Conservation (phyloP, 2,888 invertebrate genomes). For the Lithophane semibrunnea region DNA sequence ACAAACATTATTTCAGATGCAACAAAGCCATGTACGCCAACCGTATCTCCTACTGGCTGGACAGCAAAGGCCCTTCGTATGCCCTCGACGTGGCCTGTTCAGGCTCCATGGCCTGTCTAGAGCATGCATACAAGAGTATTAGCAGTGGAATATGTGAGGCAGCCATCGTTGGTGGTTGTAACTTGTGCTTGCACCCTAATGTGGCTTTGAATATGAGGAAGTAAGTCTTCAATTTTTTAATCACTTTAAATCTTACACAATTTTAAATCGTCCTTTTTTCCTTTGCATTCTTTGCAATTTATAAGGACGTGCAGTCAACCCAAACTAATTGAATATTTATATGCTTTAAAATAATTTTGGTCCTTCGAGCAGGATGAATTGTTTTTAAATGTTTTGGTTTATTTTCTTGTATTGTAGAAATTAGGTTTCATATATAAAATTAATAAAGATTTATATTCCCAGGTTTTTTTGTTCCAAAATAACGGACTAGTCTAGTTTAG, state of each 20-base stretch:
- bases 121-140: slow-evolving; percentile 74
- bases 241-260: neutral
- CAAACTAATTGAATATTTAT: neutral
- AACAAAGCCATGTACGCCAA: slow-evolving; percentile 78
- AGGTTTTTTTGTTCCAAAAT: neutral
- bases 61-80: slow-evolving; percentile 75
- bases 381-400: neutral
- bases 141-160: slow-evolving; percentile 74
- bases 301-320: neutral
- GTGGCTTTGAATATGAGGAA: slow-evolving; percentile 69
- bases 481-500: no score
- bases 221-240: slow-evolving; percentile 49
- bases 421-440: neutral
- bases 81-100: slow-evolving; percentile 70
- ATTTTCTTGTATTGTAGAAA: no score
- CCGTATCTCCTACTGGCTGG: slow-evolving; percentile 78
- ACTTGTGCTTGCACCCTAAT: slow-evolving; percentile 88
- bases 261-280: no score
- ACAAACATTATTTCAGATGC: slow-evolving; percentile 63
- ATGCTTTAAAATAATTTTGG: neutral
- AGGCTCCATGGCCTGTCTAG: slow-evolving; percentile 73
- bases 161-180: slow-evolving; percentile 91
- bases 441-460: neutral
- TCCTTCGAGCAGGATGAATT: neutral
- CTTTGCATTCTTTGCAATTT: neutral